Conservation (phyloP, 2,113 vertebrate genomes). For the Lagopus leucura region DNA sequence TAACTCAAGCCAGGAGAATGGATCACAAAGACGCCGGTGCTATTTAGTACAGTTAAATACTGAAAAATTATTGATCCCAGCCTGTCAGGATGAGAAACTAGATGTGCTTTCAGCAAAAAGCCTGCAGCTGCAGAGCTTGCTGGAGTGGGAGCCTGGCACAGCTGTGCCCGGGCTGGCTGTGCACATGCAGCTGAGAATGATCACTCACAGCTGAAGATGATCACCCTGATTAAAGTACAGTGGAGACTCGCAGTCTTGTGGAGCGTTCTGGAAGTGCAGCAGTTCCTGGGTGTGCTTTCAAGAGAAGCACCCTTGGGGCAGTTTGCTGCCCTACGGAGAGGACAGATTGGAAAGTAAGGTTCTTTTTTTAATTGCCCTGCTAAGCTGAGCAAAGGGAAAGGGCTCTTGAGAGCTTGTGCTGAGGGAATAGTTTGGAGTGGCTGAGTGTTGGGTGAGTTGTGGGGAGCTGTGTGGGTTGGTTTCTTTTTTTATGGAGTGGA, state of each 20-base stretch:
- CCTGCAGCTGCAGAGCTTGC: background rate
- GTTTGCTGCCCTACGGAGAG: background rate
- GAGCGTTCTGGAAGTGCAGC: fast-evolving
- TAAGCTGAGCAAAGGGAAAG: background rate
- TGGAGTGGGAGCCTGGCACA: background rate
- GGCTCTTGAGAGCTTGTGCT: background rate
- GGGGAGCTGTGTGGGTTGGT: background rate
- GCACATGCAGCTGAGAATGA: background rate
- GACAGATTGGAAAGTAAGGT: background rate
- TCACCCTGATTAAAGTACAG: background rate
- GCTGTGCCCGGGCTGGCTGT: background rate
- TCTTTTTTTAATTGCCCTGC: background rate
- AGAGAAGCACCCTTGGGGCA: background rate
- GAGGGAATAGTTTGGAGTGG: background rate
- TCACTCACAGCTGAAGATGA: background rate
- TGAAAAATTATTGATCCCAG: background rate
- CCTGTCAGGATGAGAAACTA: background rate
- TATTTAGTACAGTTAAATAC: background rate
- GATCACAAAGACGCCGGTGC: background rate
- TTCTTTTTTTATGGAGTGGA: too few species aligned
- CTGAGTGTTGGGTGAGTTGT: background rate
- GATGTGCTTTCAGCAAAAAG: background rate
- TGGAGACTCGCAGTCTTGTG: fast-evolving
- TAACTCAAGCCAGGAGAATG: background rate
- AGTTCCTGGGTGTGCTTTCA: fast-evolving